Base-by-base conservation (phyloP, 2,797 vertebrate genomes). In the Mallotus villosus region DNA sequence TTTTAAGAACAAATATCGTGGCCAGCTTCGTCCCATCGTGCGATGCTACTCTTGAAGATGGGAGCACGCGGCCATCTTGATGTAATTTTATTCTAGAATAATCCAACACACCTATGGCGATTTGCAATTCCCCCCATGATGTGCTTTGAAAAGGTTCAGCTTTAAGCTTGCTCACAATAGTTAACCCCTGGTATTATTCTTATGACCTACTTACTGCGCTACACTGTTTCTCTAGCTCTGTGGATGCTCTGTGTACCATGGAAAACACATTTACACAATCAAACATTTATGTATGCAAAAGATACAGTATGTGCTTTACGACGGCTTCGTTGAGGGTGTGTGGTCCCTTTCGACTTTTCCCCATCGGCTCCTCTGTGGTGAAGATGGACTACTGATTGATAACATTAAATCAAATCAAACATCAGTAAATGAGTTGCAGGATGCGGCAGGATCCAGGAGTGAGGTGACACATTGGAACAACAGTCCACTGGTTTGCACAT, bases 401-500 rank as follows among this genome's bases (percentile, higher is more conserved):
- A 21, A 0, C 21, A 29, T 24, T 5, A 55, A 61, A 72, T 27
- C 16, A 46, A 3, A 46, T 46, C 1, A 46, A 9, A 34, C 3
- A 67, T 14, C 5, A 59, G n/a, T 60, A 17, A 63, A 2, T 17
- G 11, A 61, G 19, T 34, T 11, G 22, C 0, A 19, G 60, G 7
- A 63, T 58, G 49, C 7, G 27, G 25, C 34, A n/a, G 66, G 34
- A 62, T 4, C 25, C 0, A 16, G 1, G 17, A 51, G 67, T 65
- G 57, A 37, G 71, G 65, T 34, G 27, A 70, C 24, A 73, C 55
- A 70, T 37, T 61, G 29, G 25, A 32, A 7, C 24, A 62, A 11
- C 12, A 11, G 60, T 59, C 57, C 1, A n/a, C 19, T 57, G 3
- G 17, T 17, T 57, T 7, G 55, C n/a, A 57, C 19, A 24, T 58